Percentiles rank a stretch among this genome's conserved stretches.
These are phyloP conservation scores for Taenaris catops DNA, from an alignment of 2,888 invertebrate species.

Conservation along the genomic window DNA sequence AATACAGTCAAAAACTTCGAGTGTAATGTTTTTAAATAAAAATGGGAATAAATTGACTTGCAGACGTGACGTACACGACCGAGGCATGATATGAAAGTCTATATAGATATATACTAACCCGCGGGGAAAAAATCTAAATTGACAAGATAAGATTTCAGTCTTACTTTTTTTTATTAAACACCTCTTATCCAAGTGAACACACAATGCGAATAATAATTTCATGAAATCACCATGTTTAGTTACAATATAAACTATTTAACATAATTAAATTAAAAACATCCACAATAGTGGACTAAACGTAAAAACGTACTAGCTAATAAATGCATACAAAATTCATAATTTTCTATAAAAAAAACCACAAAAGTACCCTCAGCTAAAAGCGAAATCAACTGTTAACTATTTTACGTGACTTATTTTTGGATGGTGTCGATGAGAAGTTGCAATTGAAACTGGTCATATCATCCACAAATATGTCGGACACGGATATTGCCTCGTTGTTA, in stretches of 20 bases:
- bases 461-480: conserved; percentile 66
- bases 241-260: conserved; percentile 27
- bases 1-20: no score
- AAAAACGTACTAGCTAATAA: conserved; percentile 47
- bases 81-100: no score
- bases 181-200: no score
- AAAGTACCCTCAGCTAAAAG: conserved; percentile 8
- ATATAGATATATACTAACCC: no score
- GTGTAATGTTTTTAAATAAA: no score
- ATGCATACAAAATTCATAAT: conserved; percentile 54
- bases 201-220: conserved; percentile 28
- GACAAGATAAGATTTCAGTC: no score
- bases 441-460: conserved; percentile 68
- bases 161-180: no score
- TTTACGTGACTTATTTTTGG: conserved; percentile 63
- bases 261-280: conserved; percentile 44
- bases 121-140: no score
- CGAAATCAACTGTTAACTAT: conserved; percentile 23
- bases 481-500: conserved; percentile 59
- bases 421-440: conserved; percentile 71
- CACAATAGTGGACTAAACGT: conserved; percentile 53
- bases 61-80: no score
- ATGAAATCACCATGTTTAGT: conserved; percentile 38
- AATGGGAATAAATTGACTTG: no score
- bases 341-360: conserved; percentile 29